Evolutionary conservation across 2,797 vertebrate species (phyloP).

Genomic region (Catostomus latipinnis): DNA sequence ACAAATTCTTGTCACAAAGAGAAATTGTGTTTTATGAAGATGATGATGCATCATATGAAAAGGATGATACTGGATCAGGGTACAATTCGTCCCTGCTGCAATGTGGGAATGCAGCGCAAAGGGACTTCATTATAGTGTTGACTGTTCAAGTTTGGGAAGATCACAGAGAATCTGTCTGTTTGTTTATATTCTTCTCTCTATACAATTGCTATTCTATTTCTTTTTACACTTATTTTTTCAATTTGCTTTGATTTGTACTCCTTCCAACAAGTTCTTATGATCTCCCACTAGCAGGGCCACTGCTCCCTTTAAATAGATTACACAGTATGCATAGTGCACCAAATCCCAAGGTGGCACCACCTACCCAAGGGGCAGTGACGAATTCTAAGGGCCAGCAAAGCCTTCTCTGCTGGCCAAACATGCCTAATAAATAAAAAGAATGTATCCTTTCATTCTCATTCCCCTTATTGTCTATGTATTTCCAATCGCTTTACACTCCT

Average conservation of each 20-base stretch:
- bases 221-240: neutral
- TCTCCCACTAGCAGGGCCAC: neutral
- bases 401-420: too few relatives aligned
- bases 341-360: too few relatives aligned
- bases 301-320: too few relatives aligned
- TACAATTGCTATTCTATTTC: neutral
- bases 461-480: too few relatives aligned
- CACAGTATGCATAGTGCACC: too few relatives aligned
- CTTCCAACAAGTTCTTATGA: neutral
- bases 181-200: neutral
- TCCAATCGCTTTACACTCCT: too few relatives aligned
- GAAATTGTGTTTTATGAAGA: constrained; percentile 19
- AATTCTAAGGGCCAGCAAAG: too few relatives aligned
- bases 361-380: too few relatives aligned
- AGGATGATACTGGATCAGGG: constrained; percentile 13
- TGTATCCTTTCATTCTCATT: too few relatives aligned
- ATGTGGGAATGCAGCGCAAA: neutral
- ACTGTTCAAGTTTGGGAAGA: constrained; percentile 10
- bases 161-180: constrained; percentile 31
- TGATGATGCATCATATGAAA: constrained; percentile 14
- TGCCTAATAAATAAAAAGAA: too few relatives aligned
- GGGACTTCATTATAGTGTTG: constrained; percentile 55
- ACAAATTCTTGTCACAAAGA: neutral
- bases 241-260: constrained; percentile 8
- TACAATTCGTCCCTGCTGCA: constrained; percentile 12